Percentiles rank a stretch among this genome's conserved stretches.
phyloP scores from a whole-genome alignment of 2,113 vertebrate species.

The Antigone vipio region DNA sequence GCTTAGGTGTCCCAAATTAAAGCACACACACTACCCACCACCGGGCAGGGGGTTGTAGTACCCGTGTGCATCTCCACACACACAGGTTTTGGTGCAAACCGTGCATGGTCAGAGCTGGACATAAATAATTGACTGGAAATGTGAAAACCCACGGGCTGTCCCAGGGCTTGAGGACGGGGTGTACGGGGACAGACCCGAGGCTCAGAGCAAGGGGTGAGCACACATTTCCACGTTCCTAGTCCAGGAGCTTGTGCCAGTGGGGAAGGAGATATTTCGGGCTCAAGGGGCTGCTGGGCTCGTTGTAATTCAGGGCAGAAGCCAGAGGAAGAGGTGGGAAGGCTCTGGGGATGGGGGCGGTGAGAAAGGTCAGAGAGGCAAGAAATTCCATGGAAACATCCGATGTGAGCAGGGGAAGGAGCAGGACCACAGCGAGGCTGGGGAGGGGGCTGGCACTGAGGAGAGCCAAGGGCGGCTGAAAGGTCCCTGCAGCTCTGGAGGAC shows the following conservation, averaged over 20 bases:
- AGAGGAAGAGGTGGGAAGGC: not conserved
- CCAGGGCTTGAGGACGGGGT: accelerated
- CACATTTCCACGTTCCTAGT: accelerated
- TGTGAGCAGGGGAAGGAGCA: not conserved
- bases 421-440: accelerated
- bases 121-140: not conserved
- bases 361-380: conserved; percentile 33
- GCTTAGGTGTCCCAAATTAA: not conserved
- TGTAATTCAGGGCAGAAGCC: conserved; percentile 35
- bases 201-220: accelerated
- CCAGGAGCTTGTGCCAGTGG: accelerated
- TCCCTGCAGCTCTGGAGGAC: not conserved
- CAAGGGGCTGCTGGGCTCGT: not conserved
- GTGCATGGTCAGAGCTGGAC: not conserved
- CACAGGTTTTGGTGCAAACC: accelerated
- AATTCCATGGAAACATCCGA: not conserved
- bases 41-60: accelerated
- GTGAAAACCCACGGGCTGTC: accelerated
- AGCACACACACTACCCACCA: accelerated
- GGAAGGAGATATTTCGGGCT: not conserved
- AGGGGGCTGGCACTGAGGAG: not conserved
- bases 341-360: not conserved
- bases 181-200: accelerated
- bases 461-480: not conserved
- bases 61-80: not conserved